Conservation (phyloP, 2,888 invertebrate genomes). For the Drosophila algonquin region DNA sequence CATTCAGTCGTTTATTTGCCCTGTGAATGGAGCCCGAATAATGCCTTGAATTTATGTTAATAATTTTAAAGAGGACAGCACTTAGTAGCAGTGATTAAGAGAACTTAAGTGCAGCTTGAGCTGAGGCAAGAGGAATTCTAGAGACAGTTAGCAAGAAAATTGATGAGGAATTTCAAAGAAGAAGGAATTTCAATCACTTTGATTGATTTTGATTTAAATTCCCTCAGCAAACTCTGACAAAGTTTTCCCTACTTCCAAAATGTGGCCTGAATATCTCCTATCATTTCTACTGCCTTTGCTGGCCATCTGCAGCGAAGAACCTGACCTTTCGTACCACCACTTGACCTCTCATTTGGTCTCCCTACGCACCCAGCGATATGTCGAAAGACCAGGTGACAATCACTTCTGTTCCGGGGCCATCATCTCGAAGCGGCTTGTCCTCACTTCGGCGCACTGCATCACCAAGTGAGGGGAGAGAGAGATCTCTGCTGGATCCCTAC, state of each 20-base stretch:
- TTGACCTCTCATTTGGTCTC: constrained; percentile 20
- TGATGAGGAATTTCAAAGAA: background rate
- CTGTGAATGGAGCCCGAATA: constrained; percentile 11
- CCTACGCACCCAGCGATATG: constrained; percentile 16
- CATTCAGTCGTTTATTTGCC: constrained; percentile 12
- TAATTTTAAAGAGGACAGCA: background rate
- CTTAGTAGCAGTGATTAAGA: background rate
- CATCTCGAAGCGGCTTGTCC: constrained; percentile 11
- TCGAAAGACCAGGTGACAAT: constrained; percentile 29
- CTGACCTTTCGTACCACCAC: background rate
- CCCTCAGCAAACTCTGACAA: background rate
- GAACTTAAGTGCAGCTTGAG: background rate
- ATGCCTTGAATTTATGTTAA: background rate
- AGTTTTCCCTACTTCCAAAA: background rate
- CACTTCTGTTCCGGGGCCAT: constrained; percentile 40
- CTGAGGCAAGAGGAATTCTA: background rate
- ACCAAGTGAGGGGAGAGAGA: constrained; percentile 24
- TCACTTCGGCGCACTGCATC: constrained; percentile 40
- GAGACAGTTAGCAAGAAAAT: background rate
- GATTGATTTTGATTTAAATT: background rate
- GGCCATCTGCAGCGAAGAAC: background rate
- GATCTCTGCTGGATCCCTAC: background rate
- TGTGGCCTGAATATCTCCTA: background rate
- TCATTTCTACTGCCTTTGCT: background rate
- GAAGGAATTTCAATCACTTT: background rate